Evolutionary conservation across 2,113 vertebrate genomes (phyloP).

Genomic region (Apteryx owenii): DNA sequence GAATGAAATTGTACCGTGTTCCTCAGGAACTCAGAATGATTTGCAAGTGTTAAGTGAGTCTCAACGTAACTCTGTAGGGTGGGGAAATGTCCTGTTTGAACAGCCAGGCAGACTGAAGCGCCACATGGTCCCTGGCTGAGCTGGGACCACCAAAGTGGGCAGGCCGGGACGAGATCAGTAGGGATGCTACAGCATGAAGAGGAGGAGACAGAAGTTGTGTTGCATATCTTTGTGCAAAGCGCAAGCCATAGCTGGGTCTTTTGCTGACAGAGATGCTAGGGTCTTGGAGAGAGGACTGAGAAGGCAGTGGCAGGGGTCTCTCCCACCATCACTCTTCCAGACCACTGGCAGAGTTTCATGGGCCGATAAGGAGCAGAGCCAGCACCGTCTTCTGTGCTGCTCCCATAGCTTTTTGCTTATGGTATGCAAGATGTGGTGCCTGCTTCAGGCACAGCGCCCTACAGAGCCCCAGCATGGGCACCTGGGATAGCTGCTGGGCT

Average conservation of each 20-base stretch:
- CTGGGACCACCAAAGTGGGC: neutral
- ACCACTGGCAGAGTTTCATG: neutral
- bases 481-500: neutral
- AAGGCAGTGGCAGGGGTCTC: neutral
- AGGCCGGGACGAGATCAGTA: neutral
- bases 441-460: neutral
- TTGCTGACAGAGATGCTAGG: neutral
- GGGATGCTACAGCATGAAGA: accelerated
- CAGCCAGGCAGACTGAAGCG: neutral
- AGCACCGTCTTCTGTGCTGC: neutral
- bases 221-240: neutral
- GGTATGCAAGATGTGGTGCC: neutral
- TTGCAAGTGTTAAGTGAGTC: neutral
- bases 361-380: neutral
- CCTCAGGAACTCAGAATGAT: neutral
- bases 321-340: neutral
- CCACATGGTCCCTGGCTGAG: accelerated
- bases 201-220: neutral
- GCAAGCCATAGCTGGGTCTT: neutral
- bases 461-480: neutral
- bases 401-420: neutral
- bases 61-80: neutral
- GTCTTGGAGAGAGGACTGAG: neutral
- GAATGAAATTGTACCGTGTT: neutral
- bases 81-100: neutral